Percentiles rank a stretch among this genome's conserved stretches.
These are phyloP conservation scores for Drosophila niveifrons DNA, from an alignment of 2,888 invertebrate genomes.

Conservation along the genomic window DNA sequence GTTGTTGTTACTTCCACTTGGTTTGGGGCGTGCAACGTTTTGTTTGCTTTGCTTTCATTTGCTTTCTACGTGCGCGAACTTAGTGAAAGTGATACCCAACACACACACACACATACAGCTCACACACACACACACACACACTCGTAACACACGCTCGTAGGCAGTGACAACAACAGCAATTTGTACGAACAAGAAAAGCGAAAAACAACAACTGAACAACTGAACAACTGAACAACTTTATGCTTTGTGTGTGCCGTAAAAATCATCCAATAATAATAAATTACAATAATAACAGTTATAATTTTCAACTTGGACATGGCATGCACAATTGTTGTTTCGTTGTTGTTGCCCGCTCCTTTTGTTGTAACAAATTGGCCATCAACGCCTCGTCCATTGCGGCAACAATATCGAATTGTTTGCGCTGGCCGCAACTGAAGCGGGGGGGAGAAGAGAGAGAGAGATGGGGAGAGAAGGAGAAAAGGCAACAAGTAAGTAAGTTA, in stretches of 20 bases:
- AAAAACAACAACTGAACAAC: slow-evolving; percentile 31
- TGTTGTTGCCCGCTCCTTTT: slow-evolving; percentile 28
- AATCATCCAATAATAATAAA: slow-evolving; percentile 66
- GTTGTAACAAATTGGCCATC: slow-evolving; percentile 70
- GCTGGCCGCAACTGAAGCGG: not conserved
- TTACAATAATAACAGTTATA: slow-evolving; percentile 62
- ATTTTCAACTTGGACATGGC: slow-evolving; percentile 54
- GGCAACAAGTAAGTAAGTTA: not conserved
- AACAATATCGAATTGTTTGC: slow-evolving; percentile 36
- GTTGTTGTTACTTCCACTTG: slow-evolving; percentile 32
- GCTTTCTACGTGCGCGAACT: slow-evolving; percentile 75
- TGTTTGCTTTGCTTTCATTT: slow-evolving; percentile 72
- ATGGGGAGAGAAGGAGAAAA: not conserved
- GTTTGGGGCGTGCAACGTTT: slow-evolving; percentile 54
- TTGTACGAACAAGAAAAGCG: slow-evolving; percentile 59
- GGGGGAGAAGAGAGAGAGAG: not conserved
- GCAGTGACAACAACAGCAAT: slow-evolving; percentile 67
- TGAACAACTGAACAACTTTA: slow-evolving; percentile 20
- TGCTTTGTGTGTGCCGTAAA: slow-evolving; percentile 44
- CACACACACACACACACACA: slow-evolving; percentile 19
- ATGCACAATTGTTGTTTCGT: slow-evolving; percentile 29
- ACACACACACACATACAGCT: slow-evolving; percentile 33
- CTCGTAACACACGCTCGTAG: slow-evolving; percentile 29
- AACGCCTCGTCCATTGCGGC: slow-evolving; percentile 55
- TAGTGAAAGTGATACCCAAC: slow-evolving; percentile 72